Evolutionary conservation across 2,113 vertebrate genomes (phyloP).

Genomic region (Mohoua ochrocephala): DNA sequence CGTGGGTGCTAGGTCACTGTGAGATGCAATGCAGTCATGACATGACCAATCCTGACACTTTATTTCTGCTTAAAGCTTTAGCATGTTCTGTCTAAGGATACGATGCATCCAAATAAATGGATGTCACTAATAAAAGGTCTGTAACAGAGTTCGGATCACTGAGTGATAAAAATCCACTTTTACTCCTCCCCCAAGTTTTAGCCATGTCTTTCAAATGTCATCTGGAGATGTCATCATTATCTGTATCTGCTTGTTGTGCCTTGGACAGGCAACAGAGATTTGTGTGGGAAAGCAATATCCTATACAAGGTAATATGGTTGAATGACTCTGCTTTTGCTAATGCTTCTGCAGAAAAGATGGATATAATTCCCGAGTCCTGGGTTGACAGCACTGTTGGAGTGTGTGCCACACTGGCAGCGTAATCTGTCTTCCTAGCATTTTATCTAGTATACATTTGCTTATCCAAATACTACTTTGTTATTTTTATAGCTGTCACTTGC

Average conservation of each 20-base stretch:
- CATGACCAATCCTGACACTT: not conserved
- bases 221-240: not conserved
- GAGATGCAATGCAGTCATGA: not conserved
- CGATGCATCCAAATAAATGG: not conserved
- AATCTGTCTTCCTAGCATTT: not conserved
- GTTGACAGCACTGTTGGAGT: accelerated
- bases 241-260: not conserved
- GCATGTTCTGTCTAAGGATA: not conserved
- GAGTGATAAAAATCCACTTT: not conserved
- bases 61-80: not conserved
- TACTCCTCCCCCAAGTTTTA: not conserved
- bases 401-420: not conserved
- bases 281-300: not conserved
- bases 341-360: not conserved
- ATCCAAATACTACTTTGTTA: not conserved
- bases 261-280: not conserved
- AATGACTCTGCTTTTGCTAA: not conserved
- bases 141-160: not conserved
- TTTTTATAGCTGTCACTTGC: not conserved
- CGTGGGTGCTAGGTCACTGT: not conserved
- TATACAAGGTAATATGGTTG: not conserved
- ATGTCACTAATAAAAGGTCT: not conserved
- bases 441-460: not conserved
- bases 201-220: not conserved
- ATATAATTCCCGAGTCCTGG: accelerated